Conservation (phyloP, 2,113 vertebrate genomes). For the Caracal caracal region DNA sequence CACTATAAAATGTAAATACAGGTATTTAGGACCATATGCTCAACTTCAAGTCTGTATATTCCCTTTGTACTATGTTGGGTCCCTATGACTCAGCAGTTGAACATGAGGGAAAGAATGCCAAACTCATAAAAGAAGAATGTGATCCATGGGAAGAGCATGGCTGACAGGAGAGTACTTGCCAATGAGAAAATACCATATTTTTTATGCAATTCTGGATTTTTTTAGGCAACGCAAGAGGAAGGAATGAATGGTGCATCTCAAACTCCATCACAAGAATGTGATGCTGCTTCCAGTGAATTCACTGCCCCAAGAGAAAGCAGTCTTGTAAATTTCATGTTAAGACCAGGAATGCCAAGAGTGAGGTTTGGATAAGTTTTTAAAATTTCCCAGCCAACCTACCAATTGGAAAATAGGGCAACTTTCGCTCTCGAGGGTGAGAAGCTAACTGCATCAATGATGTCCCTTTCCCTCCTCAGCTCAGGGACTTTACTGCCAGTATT, state of each 20-base stretch:
- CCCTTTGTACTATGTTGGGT: not conserved
- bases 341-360: not conserved
- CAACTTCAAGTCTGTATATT: not conserved
- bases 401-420: slow-evolving; percentile 19
- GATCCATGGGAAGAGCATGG: not conserved
- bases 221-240: not conserved
- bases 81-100: slow-evolving; percentile 43
- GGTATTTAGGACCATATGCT: not conserved
- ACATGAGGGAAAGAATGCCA: slow-evolving; percentile 27
- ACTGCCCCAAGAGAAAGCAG: not conserved
- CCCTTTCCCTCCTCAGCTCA: not conserved
- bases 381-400: not conserved
- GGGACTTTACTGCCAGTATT: not conserved
- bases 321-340: not conserved
- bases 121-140: slow-evolving; percentile 8
- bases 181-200: slow-evolving; percentile 42
- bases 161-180: not conserved
- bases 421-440: slow-evolving; percentile 14
- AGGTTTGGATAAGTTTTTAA: not conserved
- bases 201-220: not conserved
- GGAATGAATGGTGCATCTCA: not conserved
- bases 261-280: not conserved
- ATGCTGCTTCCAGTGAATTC: not conserved
- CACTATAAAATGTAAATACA: not conserved
- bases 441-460: not conserved